Base-by-base conservation (phyloP, 2,113 vertebrate genomes). In the Tiliqua scincoides region DNA sequence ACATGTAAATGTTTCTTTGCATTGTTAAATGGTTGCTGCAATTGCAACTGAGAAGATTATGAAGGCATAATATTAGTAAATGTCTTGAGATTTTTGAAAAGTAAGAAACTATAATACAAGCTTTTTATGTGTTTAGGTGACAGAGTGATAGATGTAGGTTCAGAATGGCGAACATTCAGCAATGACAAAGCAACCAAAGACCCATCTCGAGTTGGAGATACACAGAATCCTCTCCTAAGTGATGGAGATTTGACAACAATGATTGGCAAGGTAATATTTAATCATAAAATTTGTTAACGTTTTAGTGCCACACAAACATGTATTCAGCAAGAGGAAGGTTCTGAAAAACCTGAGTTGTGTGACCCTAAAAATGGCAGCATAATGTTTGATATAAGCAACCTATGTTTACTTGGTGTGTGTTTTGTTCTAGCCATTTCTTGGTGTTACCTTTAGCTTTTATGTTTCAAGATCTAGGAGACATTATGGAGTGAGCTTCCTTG, bases 101-200 rank as follows among this genome's bases (percentile, higher is more conserved):
- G 3, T 54, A 61, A 82, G 82, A 85, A 52, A 57, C 63, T 67
- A 32, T 48, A 78, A 52, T 37, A 83, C n/a, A 37, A 52, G 79
- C n/a, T 88, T 82, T 91, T 72, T 94, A 37, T 92, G 78, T 75
- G 82, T 72, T 70, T 94, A 99, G 99, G 99, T 94, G 99, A 99
- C 91, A 97, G 99, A 6, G 98, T 99, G 72, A 99, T 99, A 0
- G 99, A 99, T 0, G 99, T 99, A 2, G 99, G 99, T 35, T 99
- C 99, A 1, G 99, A 99, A 91, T 99, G 99, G 99, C 98, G 99
- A 95, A 99, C 99, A 14, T 99, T 99, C 95, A 99, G 99, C 90
- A 99, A 99, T 70, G 99, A 99, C 95, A 99, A 99, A 97, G 99
- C 98, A 89, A 98, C 98, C 32, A 99, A 99, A 97, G 99, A 99